phyloP scores from a whole-genome alignment of 2,888 invertebrate genomes.

The Drosophila macrothrix region DNA sequence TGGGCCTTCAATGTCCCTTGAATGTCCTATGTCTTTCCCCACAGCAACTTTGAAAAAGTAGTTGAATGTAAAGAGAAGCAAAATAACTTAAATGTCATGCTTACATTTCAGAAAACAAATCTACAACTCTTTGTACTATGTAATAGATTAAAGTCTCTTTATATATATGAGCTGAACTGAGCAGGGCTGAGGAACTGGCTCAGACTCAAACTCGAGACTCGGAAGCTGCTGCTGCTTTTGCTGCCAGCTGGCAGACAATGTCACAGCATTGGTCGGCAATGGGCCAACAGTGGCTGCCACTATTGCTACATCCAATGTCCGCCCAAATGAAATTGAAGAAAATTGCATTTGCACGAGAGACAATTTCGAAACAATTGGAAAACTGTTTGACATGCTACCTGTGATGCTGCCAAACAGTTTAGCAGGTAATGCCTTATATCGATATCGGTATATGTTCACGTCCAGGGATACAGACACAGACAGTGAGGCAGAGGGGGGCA shows the following conservation, averaged over 20 bases:
- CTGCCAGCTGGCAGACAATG: conserved; percentile 65
- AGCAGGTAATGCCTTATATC: conserved; percentile 82
- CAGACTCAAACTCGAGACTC: conserved; percentile 10
- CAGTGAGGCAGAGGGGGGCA: background rate
- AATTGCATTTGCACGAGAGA: conserved; percentile 81
- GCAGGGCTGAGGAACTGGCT: conserved; percentile 32
- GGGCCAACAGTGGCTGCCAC: conserved; percentile 33
- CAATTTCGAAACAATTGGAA: conserved; percentile 83
- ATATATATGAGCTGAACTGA: conserved; percentile 33
- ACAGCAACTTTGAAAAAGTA: conserved; percentile 19
- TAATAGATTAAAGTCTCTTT: conserved; percentile 74
- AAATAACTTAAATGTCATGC: conserved; percentile 78
- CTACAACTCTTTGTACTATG: conserved; percentile 65
- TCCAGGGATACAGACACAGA: conserved; percentile 8
- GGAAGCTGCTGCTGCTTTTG: conserved; percentile 14
- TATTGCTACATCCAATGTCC: conserved; percentile 54
- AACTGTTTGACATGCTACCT: conserved; percentile 79
- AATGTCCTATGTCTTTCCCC: background rate
- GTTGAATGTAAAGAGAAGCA: conserved; percentile 30
- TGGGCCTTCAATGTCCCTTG: conserved; percentile 7
- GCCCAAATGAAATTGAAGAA: conserved; percentile 80
- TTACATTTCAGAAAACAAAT: conserved; percentile 72
- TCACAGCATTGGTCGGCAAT: conserved; percentile 33
- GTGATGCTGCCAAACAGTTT: conserved; percentile 80
- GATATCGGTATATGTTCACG: conserved; percentile 58